Evolutionary conservation across 2,888 invertebrate genomes (phyloP).

Genomic region (Papilio protenor): DNA sequence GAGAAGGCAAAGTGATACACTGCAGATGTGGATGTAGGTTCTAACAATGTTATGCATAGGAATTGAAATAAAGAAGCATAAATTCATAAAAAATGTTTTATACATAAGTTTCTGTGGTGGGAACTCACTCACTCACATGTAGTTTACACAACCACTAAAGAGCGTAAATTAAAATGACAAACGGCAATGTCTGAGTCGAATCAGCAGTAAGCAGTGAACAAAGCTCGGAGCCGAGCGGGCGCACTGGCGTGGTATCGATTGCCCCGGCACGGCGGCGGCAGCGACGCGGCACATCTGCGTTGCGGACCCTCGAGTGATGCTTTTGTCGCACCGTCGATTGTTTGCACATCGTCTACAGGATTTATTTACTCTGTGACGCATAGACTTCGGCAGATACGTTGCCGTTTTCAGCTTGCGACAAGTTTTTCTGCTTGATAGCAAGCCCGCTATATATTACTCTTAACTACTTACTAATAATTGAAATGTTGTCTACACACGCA

Average conservation of each 20-base stretch:
- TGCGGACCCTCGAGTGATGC: conserved; percentile 48
- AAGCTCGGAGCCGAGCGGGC: conserved; percentile 44
- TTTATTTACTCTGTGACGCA: conserved; percentile 28
- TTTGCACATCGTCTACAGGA: conserved; percentile 27
- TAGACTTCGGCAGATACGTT: neutral
- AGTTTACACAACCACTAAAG: neutral
- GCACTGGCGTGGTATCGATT: conserved; percentile 62
- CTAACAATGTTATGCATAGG: too few species aligned
- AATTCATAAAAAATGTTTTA: too few species aligned
- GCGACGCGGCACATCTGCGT: conserved; percentile 49
- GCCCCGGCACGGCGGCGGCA: conserved; percentile 44
- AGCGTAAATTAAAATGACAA: neutral
- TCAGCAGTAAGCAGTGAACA: conserved; percentile 10
- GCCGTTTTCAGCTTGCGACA: too few species aligned
- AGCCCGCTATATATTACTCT: too few species aligned
- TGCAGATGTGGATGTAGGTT: too few species aligned
- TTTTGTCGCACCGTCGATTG: conserved; percentile 42
- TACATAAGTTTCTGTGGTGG: too few species aligned
- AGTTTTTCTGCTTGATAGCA: neutral
- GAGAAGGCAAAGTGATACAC: too few species aligned
- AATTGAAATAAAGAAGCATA: too few species aligned
- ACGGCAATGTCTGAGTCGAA: conserved; percentile 1
- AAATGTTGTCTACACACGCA: too few species aligned
- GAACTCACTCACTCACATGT: neutral
- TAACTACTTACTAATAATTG: too few species aligned